Base-by-base conservation (phyloP, 2,113 vertebrate species). In the Ciconia boyciana region DNA sequence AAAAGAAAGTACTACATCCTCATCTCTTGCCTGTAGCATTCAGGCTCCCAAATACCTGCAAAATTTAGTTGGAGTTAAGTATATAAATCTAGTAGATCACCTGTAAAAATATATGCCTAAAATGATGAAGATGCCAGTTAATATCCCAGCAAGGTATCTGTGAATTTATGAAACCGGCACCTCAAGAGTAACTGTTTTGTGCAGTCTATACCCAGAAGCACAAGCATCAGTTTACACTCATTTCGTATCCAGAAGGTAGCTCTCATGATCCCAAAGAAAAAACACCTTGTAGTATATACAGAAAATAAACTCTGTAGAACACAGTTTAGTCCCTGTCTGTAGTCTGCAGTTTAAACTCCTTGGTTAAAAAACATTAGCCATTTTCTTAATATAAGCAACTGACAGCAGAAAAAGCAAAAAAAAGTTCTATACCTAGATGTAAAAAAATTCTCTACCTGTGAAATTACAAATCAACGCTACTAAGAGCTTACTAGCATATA, bases 381-480 rank as follows among this genome's bases (percentile, higher is more conserved):
- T 36, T 70, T 72, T 81, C 32, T 39, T 44, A 36, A 8, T 16
- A 48, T 7, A 3, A 76, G 28, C 32, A 65, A 44, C 16, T 11
- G 13, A 25, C 15, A 32, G 25, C 5, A 72, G 14, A 12, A 70
- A 26, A 39, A 6, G 0, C 0, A 34, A 29, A 55, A 46, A 31
- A 31, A 4, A 31, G 6, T 5, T 32, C 6, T 46, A 32, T 13
- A 36, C 3, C 10, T 16, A 43, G 10, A 29, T 1, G 5, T 17
- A 29, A 55, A 46, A 31, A 11, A 70, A 16, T 16, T 46, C 19
- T 31, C 21, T n/a, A 58, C 57, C 34, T 6, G 16, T 14, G 18
- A 52, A 65, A 69, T 43, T 69, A 46, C 11, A 39, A n/a, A 60
- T 25, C 5, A 60, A 4, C 5, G 8, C 17, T 71, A 34, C n/a